Percentiles rank a stretch among this genome's conserved stretches.
Conservation (phyloP, 1,140 invertebrate genomes). For the Colletes latitarsis region DNA sequence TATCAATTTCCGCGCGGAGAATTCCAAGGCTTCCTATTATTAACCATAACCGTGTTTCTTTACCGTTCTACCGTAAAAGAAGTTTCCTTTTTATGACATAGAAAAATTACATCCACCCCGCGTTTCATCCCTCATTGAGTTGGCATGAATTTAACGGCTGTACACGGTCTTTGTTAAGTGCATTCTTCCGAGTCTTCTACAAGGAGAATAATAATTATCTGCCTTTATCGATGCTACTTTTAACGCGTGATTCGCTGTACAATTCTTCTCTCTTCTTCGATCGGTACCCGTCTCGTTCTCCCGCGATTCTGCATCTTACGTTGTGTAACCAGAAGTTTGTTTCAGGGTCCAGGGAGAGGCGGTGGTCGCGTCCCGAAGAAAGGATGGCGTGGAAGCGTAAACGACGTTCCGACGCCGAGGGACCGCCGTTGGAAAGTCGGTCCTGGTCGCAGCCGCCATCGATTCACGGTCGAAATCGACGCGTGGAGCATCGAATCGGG, state of each 20-base stretch:
- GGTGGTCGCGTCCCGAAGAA: neutral
- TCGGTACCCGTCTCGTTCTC: too few species aligned
- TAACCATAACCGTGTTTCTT: conserved; percentile 14
- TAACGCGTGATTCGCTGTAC: too few species aligned
- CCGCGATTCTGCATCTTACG: too few species aligned
- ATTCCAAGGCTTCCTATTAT: conserved; percentile 17
- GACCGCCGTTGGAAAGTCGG: conserved; percentile 22
- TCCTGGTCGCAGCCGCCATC: conserved; percentile 6
- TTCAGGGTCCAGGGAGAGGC: neutral
- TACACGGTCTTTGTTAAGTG: neutral
- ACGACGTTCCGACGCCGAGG: conserved; percentile 5
- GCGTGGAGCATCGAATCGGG: conserved; percentile 10
- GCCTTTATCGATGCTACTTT: too few species aligned
- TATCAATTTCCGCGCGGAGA: conserved; percentile 32
- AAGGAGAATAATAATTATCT: too few species aligned
- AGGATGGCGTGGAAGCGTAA: conserved; percentile 36
- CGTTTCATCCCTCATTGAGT: neutral
- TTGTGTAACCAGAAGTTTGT: neutral
- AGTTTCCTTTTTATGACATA: neutral
- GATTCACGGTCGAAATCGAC: neutral
- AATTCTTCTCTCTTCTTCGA: too few species aligned
- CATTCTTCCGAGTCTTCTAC: too few species aligned
- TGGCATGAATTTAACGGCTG: neutral
- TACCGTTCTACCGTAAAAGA: neutral
- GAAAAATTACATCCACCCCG: neutral